Conservation (phyloP, 2,113 vertebrate genomes). For the Taurulus bubalis region DNA sequence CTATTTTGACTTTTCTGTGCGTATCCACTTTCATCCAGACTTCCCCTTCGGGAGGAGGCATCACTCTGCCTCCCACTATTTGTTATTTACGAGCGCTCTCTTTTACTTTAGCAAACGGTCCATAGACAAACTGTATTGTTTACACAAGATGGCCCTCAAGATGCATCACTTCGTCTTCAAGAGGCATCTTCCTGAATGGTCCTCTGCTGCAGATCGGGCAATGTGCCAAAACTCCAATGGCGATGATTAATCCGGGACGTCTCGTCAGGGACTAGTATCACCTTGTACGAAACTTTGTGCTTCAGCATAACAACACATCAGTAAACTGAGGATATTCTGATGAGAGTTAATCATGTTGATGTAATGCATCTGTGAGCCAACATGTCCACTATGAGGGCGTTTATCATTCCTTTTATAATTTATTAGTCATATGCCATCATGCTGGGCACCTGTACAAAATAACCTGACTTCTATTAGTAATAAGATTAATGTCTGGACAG, state of each 20-base stretch:
- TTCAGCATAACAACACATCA: not conserved
- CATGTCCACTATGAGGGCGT: not conserved
- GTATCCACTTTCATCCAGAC: not conserved
- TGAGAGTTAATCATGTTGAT: not conserved
- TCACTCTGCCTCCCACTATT: not conserved
- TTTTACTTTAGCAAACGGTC: not conserved
- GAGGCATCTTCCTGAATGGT: not conserved
- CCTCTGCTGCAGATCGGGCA: not conserved
- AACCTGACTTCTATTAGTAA: not conserved
- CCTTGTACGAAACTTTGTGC: not conserved
- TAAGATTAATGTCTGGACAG: not conserved
- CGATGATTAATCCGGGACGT: not conserved
- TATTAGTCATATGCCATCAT: not conserved
- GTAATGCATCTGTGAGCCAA: not conserved
- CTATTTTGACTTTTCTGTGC: not conserved
- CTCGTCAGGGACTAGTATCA: not conserved
- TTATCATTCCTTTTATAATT: not conserved
- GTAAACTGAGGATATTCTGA: not conserved
- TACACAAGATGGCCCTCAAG: not conserved
- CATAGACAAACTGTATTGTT: not conserved
- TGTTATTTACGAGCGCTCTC: not conserved
- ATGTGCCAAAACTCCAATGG: not conserved
- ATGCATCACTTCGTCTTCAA: slow-evolving; percentile 1
- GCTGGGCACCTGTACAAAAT: not conserved
- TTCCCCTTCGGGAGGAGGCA: not conserved